Evolutionary conservation across 2,888 invertebrate genomes (phyloP), one percentile per base, ranked within the genome.

Genomic region (Spisula subtruncata): DNA sequence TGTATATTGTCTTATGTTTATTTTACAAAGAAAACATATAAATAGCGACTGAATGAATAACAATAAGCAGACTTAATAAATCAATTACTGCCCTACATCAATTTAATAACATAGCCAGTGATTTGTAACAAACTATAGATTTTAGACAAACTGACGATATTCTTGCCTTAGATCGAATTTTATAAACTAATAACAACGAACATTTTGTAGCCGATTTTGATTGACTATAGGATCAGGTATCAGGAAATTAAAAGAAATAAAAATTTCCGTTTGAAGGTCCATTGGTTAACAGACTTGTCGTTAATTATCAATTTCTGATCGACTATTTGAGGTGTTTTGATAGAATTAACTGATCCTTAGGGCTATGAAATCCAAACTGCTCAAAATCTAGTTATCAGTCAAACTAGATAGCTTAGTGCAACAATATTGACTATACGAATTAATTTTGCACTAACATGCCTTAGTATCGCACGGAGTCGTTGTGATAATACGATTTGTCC

Each of bases 171-270:
- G 41, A 41, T 41, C 41, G 41, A 8, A 25, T 48, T 35, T 25
- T 20, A 51, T 20, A 46, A 20, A 6, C n/a, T 25, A 29, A 81
- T 81, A 48, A 25, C 18, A n/a, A 25, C 0, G 1, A 8, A 35
- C 48, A 29, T 32, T 0, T 1, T 81, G 46, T 5, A 18, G n/a
- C 46, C 46, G 51, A 18, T 46, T 20, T 32, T 84, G 75, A 75
- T 84, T 75, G 51, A 8, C 51, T 20, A 12, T 6, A 16, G 41
- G 25, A 32, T 84, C 75, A 29, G 10, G 35, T 79, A 56, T 80
- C 85, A 75, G 85, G 85, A 85, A 85, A 85, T 85, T 85, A 85
- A 85, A n/a, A 79, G 85, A 79, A 66, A 85, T 35, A 35, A 85
- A 56, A 85, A 56, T 80, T 79, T 35, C 80, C 25, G 56, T 80